These are phyloP conservation scores for Cephalopachus bancanus DNA, from an alignment of 2,797 vertebrate genomes.

Conservation along the genomic window DNA sequence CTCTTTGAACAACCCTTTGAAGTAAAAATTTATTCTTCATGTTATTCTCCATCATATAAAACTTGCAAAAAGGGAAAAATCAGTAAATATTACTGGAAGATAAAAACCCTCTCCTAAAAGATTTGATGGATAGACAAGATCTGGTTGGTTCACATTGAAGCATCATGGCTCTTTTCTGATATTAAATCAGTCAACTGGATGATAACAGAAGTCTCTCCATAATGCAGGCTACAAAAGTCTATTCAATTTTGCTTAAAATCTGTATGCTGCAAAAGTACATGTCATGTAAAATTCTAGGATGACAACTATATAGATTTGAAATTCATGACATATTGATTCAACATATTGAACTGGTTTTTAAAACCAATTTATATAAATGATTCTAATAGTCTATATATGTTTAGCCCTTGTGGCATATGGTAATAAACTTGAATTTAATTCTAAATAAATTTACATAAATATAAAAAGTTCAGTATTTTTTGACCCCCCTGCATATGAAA, in stretches of 20 bases:
- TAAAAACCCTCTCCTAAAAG: constrained; percentile 45
- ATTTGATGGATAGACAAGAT: constrained; percentile 60
- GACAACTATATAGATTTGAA: constrained; percentile 88
- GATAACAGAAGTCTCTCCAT: constrained; percentile 75
- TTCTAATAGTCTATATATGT: constrained; percentile 90
- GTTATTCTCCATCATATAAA: constrained; percentile 4
- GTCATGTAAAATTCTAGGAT: constrained; percentile 87
- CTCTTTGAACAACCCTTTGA: neutral
- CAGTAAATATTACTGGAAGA: constrained; percentile 29
- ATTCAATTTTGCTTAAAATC: constrained; percentile 86
- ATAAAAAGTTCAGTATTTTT: constrained; percentile 87
- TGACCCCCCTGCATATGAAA: constrained; percentile 84
- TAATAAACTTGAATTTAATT: constrained; percentile 90
- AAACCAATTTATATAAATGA: constrained; percentile 90
- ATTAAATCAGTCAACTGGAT: constrained; percentile 76
- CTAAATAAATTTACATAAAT: constrained; percentile 90
- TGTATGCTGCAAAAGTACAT: constrained; percentile 86
- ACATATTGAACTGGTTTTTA: constrained; percentile 90
- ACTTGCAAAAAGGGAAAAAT: constrained; percentile 40
- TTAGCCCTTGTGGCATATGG: constrained; percentile 90
- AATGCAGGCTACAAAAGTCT: constrained; percentile 82
- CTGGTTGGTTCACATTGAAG: constrained; percentile 63
- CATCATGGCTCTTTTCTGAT: constrained; percentile 62
- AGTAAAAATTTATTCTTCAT: constrained; percentile 15
- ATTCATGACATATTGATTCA: constrained; percentile 91